phyloP scores from a whole-genome alignment of 2,113 vertebrate species.

The Urocynchramus pylzowi region DNA sequence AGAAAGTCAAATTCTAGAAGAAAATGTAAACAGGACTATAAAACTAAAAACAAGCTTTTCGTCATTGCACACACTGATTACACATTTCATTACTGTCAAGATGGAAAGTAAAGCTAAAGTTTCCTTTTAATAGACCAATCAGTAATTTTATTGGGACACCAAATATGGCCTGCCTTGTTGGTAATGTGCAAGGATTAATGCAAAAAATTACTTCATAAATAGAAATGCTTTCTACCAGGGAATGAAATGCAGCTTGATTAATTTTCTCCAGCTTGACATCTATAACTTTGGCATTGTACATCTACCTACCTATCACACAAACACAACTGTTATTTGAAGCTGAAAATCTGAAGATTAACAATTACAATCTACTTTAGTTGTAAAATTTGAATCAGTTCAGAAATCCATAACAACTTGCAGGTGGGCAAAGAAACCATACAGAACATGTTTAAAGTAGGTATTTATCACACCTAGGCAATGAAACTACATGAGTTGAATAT shows the following conservation, averaged over 20 bases:
- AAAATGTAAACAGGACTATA: slow-evolving; percentile 24
- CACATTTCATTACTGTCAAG: slow-evolving; percentile 22
- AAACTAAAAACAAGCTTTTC: slow-evolving; percentile 43
- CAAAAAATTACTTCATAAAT: not conserved
- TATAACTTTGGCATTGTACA: not conserved
- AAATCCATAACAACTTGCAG: not conserved
- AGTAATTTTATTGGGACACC: slow-evolving; percentile 36
- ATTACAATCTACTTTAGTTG: not conserved
- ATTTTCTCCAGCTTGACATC: not conserved
- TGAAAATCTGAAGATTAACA: slow-evolving; percentile 5
- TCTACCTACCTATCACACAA: not conserved
- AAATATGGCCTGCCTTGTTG: slow-evolving; percentile 28
- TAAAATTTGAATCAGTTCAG: not conserved
- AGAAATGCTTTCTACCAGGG: not conserved
- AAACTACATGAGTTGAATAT: not conserved
- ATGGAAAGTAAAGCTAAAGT: slow-evolving; percentile 39
- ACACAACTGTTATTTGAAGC: not conserved
- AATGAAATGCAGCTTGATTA: not conserved
- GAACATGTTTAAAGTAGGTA: not conserved
- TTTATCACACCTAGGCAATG: not conserved
- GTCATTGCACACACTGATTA: slow-evolving; percentile 4
- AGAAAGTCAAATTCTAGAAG: slow-evolving; percentile 42
- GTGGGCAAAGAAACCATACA: not conserved
- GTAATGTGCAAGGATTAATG: not conserved
- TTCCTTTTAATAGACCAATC: slow-evolving; percentile 20